Evolutionary conservation across 2,113 vertebrate species (phyloP).

Genomic region (Bubalus kerabau): DNA sequence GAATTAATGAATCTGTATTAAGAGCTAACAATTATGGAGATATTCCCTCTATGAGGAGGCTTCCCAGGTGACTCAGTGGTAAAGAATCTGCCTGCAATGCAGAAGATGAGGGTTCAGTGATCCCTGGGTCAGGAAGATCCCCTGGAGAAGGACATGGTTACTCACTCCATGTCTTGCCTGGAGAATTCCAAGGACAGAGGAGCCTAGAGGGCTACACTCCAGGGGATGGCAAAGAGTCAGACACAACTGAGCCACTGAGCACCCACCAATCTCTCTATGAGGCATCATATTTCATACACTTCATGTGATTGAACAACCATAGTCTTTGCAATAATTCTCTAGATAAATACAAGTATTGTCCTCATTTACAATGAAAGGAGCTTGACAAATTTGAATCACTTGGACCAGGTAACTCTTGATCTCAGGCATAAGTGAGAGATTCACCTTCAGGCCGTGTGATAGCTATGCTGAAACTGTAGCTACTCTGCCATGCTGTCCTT

Average conservation of each 20-base stretch:
- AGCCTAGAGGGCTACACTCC: background rate
- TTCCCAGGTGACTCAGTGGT: background rate
- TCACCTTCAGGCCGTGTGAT: too few species aligned
- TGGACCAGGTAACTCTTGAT: background rate
- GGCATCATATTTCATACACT: background rate
- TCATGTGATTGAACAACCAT: background rate
- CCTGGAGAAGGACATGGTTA: background rate
- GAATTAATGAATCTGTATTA: background rate
- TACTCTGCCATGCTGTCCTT: background rate
- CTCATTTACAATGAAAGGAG: background rate
- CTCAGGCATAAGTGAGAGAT: background rate
- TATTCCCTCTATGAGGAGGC: background rate
- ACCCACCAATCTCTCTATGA: background rate
- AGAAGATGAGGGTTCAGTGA: background rate
- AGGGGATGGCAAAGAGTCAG: fast-evolving
- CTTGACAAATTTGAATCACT: background rate
- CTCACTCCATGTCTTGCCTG: background rate
- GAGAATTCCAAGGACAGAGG: background rate
- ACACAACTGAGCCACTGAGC: background rate
- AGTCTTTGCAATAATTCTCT: background rate
- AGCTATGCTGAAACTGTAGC: background rate
- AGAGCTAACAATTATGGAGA: background rate
- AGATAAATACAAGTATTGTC: background rate
- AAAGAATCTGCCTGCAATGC: background rate
- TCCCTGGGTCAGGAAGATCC: background rate